phyloP scores from a whole-genome alignment of 2,888 invertebrate genomes.

The Lamproptera curius region DNA sequence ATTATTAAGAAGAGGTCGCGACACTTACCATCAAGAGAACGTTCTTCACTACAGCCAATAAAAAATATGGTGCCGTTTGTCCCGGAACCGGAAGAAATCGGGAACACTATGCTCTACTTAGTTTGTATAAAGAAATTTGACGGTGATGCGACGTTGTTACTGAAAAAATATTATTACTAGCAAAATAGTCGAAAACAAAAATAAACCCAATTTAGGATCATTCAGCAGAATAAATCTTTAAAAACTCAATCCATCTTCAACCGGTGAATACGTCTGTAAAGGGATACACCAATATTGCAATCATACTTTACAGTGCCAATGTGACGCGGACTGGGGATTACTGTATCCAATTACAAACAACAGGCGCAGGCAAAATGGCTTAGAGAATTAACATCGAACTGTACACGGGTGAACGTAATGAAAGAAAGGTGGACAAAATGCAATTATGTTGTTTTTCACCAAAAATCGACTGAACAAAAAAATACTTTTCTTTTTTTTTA shows the following conservation, averaged over 20 bases:
- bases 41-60: too few species aligned
- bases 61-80: too few species aligned
- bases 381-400: conserved; percentile 17
- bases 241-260: neutral
- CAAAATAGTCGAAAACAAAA: too few species aligned
- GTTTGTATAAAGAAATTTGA: too few species aligned
- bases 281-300: conserved; percentile 7
- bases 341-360: conserved; percentile 20
- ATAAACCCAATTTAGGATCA: too few species aligned
- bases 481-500: too few species aligned
- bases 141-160: too few species aligned
- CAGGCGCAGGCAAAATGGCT: conserved; percentile 16
- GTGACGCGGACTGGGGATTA: conserved; percentile 11
- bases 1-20: too few species aligned
- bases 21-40: too few species aligned
- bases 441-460: conserved; percentile 11
- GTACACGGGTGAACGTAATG: conserved; percentile 16
- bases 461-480: neutral
- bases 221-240: neutral
- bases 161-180: too few species aligned
- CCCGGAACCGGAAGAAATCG: too few species aligned
- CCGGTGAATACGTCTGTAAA: neutral
- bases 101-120: too few species aligned
- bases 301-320: conserved; percentile 9
- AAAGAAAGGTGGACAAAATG: conserved; percentile 16